Evolutionary conservation across 2,113 vertebrate genomes (phyloP), one percentile per base, ranked within the genome.

Genomic region (Mesocricetus auratus): DNA sequence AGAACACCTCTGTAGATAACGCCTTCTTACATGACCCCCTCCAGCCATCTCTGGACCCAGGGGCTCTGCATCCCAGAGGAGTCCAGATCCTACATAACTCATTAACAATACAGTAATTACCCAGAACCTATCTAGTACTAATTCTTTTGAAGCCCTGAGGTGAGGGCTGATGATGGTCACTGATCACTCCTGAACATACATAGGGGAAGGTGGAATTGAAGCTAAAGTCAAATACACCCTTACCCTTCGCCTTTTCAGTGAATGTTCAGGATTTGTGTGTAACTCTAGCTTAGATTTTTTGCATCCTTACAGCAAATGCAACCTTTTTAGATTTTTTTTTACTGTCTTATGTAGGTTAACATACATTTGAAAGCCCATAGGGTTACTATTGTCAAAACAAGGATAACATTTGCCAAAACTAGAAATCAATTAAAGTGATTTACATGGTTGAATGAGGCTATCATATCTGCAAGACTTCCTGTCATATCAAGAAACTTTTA

Each of bases 81-180:
- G 47, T 77, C 53, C 56, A 89, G 39, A 81, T 97, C 85, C 85
- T n/a, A 15, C 4, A n/a, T 66, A 86, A 62, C 31, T 94, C 85
- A 94, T 97, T 97, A 96, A 91, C 86, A 4, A 50, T 77, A 77
- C 2, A 8, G 3, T 31, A 50, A 50, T 31, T 77, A 7, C 7
- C 75, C 26, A 50, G 8, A 5, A 45, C n/a, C 58, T 64, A 31
- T 16, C 4, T 62, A 62, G 22, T 0, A 45, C n/a, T 0, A 83
- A 39, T 62, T 60, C 7, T 62, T 22, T 36, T 19, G 29, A 12
- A 8, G 3, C 17, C 17, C 83, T 69, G 9, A 2, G 1, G 45
- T 69, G 58, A 21, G 45, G 15, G 58, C 7, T 90, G 58, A 42
- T 73, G 29, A n/a, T 0, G 75, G 36, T 39, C 47, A 60, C 47